Evolutionary conservation across 2,888 invertebrate genomes (phyloP).

Genomic region (Amiota mariae): DNA sequence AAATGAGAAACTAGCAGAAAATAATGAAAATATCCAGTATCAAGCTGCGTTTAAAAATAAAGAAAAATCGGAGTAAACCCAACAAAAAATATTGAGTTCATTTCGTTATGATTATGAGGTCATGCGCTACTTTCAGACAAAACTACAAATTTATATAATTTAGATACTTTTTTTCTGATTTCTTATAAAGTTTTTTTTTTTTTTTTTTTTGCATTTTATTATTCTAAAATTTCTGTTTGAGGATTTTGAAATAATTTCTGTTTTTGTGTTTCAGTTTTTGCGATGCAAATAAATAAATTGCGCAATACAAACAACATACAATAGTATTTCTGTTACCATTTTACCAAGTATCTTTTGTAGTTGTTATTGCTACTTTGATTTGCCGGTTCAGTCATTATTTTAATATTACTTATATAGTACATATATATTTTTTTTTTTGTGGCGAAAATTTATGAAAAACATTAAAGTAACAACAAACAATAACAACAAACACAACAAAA

Average conservation of each 20-base stretch:
- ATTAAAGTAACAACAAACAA: conserved; percentile 14
- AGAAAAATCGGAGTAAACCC: not conserved
- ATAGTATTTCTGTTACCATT: conserved; percentile 1
- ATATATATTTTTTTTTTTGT: conserved; percentile 6
- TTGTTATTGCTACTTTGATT: conserved; percentile 14
- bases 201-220: too few relatives aligned
- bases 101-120: conserved; percentile 2
- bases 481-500: too few relatives aligned
- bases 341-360: conserved; percentile 34
- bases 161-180: not conserved
- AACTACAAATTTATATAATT: not conserved
- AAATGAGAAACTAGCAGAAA: too few relatives aligned
- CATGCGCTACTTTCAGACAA: not conserved
- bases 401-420: conserved; percentile 24
- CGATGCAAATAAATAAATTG: conserved; percentile 45
- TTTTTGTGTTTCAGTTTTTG: not conserved
- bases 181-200: not conserved
- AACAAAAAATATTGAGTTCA: not conserved
- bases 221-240: not conserved
- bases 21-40: too few relatives aligned
- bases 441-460: conserved; percentile 29
- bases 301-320: conserved; percentile 30
- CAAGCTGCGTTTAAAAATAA: not conserved
- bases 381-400: conserved; percentile 41
- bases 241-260: conserved; percentile 4